Percentiles rank a stretch among this genome's conserved stretches.
These are phyloP conservation scores for Formica aserva DNA, from an alignment of 2,888 invertebrate species.

Conservation along the genomic window DNA sequence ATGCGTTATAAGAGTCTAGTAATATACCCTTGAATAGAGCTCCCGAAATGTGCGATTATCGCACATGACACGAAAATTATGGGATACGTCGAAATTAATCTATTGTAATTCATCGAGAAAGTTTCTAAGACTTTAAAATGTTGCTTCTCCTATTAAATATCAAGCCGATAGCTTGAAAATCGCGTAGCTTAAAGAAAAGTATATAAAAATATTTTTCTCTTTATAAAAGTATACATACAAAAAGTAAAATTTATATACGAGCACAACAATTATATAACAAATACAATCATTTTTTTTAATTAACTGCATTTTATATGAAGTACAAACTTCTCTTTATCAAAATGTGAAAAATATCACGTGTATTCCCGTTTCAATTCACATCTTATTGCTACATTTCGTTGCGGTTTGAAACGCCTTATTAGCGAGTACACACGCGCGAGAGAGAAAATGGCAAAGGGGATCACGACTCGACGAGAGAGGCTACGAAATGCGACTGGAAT, in stretches of 20 bases:
- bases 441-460: slow-evolving; percentile 68
- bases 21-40: slow-evolving; percentile 39
- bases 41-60: slow-evolving; percentile 2
- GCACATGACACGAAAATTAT: not conserved
- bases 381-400: not conserved
- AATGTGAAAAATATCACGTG: not conserved
- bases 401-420: not conserved
- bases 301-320: not conserved
- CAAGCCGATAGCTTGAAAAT: not conserved
- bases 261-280: not conserved
- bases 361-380: not conserved
- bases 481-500: slow-evolving; percentile 77
- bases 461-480: slow-evolving; percentile 34
- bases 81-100: not conserved
- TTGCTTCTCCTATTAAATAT: not conserved
- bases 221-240: not conserved
- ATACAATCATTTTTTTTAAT: not conserved
- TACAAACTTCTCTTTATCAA: not conserved
- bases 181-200: not conserved
- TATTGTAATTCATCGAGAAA: not conserved
- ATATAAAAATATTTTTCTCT: not conserved
- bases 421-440: not conserved
- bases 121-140: not conserved
- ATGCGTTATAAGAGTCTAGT: slow-evolving; percentile 63
- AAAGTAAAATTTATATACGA: not conserved